Conservation (phyloP, 2,797 vertebrate genomes). For the Buceros bicornis region DNA sequence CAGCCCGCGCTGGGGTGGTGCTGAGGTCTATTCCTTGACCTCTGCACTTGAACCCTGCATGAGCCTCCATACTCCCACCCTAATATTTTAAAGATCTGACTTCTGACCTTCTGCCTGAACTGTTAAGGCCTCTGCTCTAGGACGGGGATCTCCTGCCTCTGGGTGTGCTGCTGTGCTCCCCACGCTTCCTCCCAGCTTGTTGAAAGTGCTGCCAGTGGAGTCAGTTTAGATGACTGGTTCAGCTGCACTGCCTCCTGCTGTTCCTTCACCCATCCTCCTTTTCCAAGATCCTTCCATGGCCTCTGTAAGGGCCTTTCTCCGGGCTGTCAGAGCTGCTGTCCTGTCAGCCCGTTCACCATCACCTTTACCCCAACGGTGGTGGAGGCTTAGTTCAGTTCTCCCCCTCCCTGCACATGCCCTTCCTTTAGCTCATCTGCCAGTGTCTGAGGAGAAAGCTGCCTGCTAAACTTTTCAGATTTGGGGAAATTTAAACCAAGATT, state of each 20-base stretch:
- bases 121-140: neutral
- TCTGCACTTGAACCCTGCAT: neutral
- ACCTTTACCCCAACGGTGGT: neutral
- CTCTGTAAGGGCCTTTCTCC: neutral
- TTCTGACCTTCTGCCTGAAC: neutral
- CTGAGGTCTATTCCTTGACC: neutral
- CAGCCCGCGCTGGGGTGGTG: neutral
- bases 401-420: neutral
- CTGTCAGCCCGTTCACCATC: neutral
- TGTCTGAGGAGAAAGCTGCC: neutral
- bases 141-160: neutral
- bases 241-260: neutral
- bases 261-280: neutral
- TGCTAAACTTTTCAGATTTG: neutral
- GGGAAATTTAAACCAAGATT: neutral
- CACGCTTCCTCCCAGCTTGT: neutral
- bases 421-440: neutral
- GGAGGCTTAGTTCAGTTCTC: neutral
- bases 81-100: neutral
- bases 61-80: neutral
- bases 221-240: neutral
- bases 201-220: neutral
- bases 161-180: neutral
- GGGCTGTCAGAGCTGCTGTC: neutral
- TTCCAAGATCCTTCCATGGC: neutral